Base-by-base conservation (phyloP, 2,888 invertebrate genomes). In the Coleophora deauratella region DNA sequence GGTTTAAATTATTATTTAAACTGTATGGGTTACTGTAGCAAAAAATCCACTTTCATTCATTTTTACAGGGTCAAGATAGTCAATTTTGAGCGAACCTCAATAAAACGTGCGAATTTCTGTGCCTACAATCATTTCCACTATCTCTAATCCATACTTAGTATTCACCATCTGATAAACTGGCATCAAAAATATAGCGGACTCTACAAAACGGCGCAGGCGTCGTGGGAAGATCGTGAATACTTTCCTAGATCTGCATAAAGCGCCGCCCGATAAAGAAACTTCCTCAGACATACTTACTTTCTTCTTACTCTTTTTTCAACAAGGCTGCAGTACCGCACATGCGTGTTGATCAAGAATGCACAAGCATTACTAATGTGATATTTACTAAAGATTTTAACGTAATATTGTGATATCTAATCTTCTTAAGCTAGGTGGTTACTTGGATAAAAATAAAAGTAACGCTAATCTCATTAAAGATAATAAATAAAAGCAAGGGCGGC, bases 171-270 rank as follows among this genome's bases (percentile, higher is more conserved):
- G 39, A 39, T 39, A 39, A 39, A 14, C 14, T 7, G 21, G 21
- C 21, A 28, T 39, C 32, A 43, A 42, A 36, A 34, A 36, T 37
- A 42, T 47, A 44, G 46, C 51, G 48, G 45, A 38, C 42, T 35
- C 40, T 49, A 11, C 10, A 4, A 31, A 31, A 31, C 31, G n/a
- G 31, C 31, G 2, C 27, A 49, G 53, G 51, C 73, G 72, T 73
- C 73, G 72, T 73, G 73, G 62, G 73, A 73, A 68, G 51, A 51
- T 60, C 57, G 56, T 59, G 61, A 49, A 47, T 53, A 53, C 58
- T 53, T 50, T 53, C 51, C 43, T 46, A 44, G 45, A 46, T 47
- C 39, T 38, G 44, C 40, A 43, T 40, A 40, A 35, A 47, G 41
- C 37, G 41, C 21, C 27, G 27, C 33, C n/a, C 34, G 46, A 46